phyloP scores from a whole-genome alignment of 2,113 vertebrate species.

The Lycaon pictus region DNA sequence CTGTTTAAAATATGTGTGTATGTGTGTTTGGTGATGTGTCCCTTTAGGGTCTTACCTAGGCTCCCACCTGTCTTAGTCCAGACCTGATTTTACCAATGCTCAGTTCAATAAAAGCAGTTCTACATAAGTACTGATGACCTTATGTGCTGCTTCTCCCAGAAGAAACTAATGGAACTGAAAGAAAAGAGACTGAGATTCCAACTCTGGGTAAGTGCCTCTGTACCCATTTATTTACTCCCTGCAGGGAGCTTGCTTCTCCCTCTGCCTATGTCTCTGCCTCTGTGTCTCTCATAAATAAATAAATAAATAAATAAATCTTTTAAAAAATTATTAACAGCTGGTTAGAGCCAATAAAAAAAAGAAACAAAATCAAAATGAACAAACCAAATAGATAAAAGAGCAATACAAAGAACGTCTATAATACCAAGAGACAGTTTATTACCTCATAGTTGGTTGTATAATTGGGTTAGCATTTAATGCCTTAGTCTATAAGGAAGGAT shows the following conservation, averaged over 20 bases:
- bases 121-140: background rate
- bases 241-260: no score
- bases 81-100: background rate
- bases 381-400: background rate
- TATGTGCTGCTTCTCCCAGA: background rate
- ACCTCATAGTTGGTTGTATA: background rate
- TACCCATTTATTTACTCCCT: background rate
- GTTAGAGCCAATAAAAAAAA: background rate
- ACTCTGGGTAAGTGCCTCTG: background rate
- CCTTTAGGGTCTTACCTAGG: background rate
- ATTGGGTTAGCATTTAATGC: background rate
- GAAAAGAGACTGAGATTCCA: background rate
- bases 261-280: no score
- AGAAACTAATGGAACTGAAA: background rate
- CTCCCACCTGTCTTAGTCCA: background rate
- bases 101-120: background rate
- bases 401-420: background rate
- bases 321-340: conserved; percentile 27
- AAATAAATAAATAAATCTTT: no score
- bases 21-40: background rate
- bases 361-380: background rate
- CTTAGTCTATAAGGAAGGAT: background rate
- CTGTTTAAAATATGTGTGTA: background rate
- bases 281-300: no score
- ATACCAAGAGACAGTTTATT: background rate